A percentile compares a stretch with the other conserved stretches of the same genome.
Conservation (phyloP, 2,888 invertebrate species). For the Acrocera orbiculus region DNA sequence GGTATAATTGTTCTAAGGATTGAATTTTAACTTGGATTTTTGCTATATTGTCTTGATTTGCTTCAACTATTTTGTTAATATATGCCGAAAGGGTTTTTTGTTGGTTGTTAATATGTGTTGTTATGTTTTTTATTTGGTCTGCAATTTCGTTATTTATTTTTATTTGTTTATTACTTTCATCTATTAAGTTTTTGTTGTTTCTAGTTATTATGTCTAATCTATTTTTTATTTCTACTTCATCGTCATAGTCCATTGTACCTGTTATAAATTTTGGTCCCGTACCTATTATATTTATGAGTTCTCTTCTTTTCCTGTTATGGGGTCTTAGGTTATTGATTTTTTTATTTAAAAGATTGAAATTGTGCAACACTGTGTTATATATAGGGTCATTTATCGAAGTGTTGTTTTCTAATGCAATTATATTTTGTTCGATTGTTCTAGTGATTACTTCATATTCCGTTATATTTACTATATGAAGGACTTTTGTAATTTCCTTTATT, state of each 20-base stretch:
- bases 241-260: constrained; percentile 12
- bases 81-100: constrained; percentile 10
- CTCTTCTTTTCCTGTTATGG: constrained; percentile 8
- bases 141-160: constrained; percentile 7
- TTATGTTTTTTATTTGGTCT: constrained; percentile 13
- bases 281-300: constrained; percentile 9
- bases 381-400: constrained; percentile 6
- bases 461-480: constrained; percentile 5
- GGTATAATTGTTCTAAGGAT: constrained; percentile 11
- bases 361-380: too few species aligned
- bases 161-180: not conserved
- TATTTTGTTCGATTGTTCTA: constrained; percentile 7
- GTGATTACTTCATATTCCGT: constrained; percentile 5
- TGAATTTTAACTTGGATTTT: constrained; percentile 11
- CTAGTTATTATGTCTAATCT: constrained; percentile 4
- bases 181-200: too few species aligned
- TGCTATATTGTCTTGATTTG: constrained; percentile 8
- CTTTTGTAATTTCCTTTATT: too few species aligned
- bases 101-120: constrained; percentile 11
- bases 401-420: constrained; percentile 5
- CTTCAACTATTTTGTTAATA: constrained; percentile 8
- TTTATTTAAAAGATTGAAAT: too few species aligned
- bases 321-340: constrained; percentile 6
- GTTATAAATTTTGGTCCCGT: constrained; percentile 10
- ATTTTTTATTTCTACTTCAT: constrained; percentile 9